Percentiles rank a stretch among this genome's conserved stretches.
These are phyloP conservation scores for Parapristionchus giblindavisi DNA, from an alignment of 2,888 invertebrate genomes.

Conservation along the genomic window DNA sequence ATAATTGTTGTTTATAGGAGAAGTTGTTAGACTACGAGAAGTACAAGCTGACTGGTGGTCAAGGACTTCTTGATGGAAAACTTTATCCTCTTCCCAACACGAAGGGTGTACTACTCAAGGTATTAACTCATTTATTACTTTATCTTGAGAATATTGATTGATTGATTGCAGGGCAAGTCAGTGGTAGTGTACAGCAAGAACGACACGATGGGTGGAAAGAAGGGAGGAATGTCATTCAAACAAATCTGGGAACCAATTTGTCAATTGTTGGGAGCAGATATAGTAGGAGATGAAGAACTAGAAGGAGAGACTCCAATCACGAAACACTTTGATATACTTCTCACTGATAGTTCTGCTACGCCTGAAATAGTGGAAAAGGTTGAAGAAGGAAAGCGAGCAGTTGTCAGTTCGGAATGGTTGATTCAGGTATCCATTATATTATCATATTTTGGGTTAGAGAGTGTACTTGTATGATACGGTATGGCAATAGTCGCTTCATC, in stretches of 20 bases:
- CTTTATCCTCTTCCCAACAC: constrained; percentile 46
- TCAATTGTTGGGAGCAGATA: constrained; percentile 58
- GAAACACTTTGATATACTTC: constrained; percentile 62
- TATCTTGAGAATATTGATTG: not conserved
- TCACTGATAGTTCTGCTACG: constrained; percentile 70
- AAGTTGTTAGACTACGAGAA: constrained; percentile 47
- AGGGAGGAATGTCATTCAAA: constrained; percentile 36
- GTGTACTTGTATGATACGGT: no score
- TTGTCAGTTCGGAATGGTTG: constrained; percentile 61
- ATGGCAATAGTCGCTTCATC: no score
- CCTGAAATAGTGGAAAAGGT: constrained; percentile 41
- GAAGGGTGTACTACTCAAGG: constrained; percentile 31
- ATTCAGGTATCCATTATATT: constrained; percentile 61
- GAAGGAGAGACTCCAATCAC: constrained; percentile 29
- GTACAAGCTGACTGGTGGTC: constrained; percentile 61
- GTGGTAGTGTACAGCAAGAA: constrained; percentile 57
- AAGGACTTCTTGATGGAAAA: constrained; percentile 51
- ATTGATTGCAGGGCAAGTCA: constrained; percentile 48
- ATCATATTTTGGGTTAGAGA: no score
- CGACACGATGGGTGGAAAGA: constrained; percentile 31
- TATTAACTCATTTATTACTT: no score
- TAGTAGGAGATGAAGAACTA: constrained; percentile 40
- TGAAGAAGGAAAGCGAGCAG: constrained; percentile 18
- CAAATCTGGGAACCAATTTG: constrained; percentile 68
- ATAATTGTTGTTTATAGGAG: constrained; percentile 43